A percentile compares a stretch with the other conserved stretches of the same genome.
These are phyloP conservation scores for Formicarius rufipectus DNA, from an alignment of 2,113 vertebrate species.

Conservation along the genomic window DNA sequence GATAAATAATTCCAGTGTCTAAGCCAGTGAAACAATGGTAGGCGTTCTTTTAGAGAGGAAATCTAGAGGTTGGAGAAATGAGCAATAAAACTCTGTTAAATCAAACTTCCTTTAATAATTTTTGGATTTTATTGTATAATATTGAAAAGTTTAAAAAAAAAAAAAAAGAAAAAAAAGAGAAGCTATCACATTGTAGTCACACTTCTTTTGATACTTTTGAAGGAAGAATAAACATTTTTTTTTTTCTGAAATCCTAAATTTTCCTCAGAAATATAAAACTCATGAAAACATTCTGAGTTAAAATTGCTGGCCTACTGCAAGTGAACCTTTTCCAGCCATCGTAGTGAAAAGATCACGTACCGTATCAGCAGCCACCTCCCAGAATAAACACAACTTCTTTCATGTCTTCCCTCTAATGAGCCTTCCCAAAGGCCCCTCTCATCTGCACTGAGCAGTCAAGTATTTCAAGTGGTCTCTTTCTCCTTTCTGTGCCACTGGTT, in stretches of 20 bases:
- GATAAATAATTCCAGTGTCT: neutral
- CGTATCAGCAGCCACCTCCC: neutral
- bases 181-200: neutral
- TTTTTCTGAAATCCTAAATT: neutral
- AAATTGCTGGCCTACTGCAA: neutral
- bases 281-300: neutral
- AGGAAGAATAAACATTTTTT: neutral
- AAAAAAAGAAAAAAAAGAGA: neutral
- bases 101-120: neutral
- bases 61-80: neutral
- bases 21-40: neutral
- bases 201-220: neutral
- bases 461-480: constrained; percentile 33
- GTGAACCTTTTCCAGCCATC: neutral
- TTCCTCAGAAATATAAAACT: neutral
- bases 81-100: neutral
- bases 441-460: constrained; percentile 5
- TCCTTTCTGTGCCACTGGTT: neutral
- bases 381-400: constrained; percentile 11
- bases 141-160: neutral
- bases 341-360: neutral
- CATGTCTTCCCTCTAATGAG: neutral
- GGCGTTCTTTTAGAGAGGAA: neutral
- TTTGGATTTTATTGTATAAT: neutral
- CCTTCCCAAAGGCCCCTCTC: neutral